phyloP scores from a whole-genome alignment of 2,113 vertebrate species.

The Nesogale talazaci region DNA sequence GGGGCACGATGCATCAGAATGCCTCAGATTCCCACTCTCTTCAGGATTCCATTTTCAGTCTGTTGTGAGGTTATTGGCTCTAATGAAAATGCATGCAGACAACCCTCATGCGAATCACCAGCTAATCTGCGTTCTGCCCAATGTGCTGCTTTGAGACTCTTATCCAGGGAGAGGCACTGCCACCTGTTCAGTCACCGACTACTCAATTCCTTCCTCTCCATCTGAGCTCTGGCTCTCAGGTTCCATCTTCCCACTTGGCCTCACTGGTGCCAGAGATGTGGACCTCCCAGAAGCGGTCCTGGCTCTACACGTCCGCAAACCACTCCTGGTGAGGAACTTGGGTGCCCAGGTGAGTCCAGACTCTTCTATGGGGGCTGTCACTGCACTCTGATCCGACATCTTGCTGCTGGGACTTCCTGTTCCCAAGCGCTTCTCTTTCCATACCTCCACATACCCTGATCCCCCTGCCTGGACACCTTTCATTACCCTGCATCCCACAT shows the following conservation, averaged over 20 bases:
- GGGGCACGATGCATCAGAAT: neutral
- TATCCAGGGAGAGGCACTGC: neutral
- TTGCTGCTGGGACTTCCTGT: rapidly evolving
- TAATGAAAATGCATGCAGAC: rapidly evolving
- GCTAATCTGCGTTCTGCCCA: neutral
- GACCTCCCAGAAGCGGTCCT: neutral
- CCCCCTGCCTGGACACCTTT: neutral
- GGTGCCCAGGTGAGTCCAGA: neutral
- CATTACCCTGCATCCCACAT: neutral
- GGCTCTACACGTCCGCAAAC: neutral
- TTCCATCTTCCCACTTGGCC: neutral
- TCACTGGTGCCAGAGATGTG: neutral
- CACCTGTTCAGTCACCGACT: neutral
- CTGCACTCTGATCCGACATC: neutral
- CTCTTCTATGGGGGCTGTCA: neutral
- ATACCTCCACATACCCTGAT: no score
- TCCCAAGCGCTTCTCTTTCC: neutral
- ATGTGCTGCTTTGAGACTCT: neutral
- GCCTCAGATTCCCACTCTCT: neutral
- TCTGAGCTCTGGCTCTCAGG: no score
- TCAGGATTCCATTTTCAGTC: neutral
- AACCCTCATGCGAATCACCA: no score
- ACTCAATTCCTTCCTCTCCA: neutral
- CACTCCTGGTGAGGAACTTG: neutral
- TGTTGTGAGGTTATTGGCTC: rapidly evolving